These are phyloP conservation scores for Synergus japonicus DNA, from an alignment of 2,888 invertebrate genomes.

Conservation along the genomic window DNA sequence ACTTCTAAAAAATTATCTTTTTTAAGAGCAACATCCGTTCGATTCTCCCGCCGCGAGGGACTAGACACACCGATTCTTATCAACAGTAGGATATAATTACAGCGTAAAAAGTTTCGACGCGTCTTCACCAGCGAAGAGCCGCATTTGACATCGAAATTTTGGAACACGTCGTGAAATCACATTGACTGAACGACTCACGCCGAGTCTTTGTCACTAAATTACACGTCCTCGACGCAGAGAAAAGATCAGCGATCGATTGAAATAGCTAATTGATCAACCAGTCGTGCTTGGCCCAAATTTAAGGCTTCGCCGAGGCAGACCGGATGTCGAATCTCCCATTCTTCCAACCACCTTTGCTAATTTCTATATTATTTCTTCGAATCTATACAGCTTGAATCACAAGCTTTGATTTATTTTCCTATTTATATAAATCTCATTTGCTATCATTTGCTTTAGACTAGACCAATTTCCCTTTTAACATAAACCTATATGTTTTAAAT, in stretches of 20 bases:
- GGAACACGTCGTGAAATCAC: conserved; percentile 67
- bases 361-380: conserved; percentile 9
- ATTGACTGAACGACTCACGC: conserved; percentile 53
- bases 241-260: conserved; percentile 50
- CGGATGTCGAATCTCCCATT: conserved; percentile 39
- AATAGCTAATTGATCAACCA: conserved; percentile 51
- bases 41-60: conserved; percentile 63
- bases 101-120: conserved; percentile 52
- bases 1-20: conserved; percentile 10
- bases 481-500: conserved; percentile 15
- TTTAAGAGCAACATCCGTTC: conserved; percentile 46
- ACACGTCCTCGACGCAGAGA: conserved; percentile 53
- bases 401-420: conserved; percentile 34
- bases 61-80: conserved; percentile 72
- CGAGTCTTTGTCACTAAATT: conserved; percentile 51
- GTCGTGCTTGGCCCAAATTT: conserved; percentile 47
- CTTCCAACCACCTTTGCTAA: conserved; percentile 23
- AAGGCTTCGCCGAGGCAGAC: conserved; percentile 37
- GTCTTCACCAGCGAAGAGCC: conserved; percentile 49
- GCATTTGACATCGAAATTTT: conserved; percentile 58
- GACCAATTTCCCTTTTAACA: conserved; percentile 30
- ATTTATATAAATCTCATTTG: conserved; percentile 39
- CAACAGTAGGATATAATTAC: conserved; percentile 64
- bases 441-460: conserved; percentile 36
- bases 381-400: conserved; percentile 31